Conservation (phyloP, 1,140 invertebrate genomes). For the Lycorma delicatula region DNA sequence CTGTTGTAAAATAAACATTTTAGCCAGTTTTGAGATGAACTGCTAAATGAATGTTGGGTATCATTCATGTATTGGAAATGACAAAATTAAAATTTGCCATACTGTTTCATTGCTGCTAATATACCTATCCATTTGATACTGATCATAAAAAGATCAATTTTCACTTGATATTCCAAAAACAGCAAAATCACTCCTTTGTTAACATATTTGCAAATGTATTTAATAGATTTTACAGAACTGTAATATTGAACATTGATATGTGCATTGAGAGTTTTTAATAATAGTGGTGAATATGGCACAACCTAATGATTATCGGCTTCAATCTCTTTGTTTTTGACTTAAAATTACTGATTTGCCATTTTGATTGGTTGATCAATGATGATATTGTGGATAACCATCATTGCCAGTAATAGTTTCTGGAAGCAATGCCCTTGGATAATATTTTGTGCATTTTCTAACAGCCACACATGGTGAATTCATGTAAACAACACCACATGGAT, state of each 20-base stretch:
- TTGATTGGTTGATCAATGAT: conserved; percentile 10
- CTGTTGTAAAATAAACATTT: conserved; percentile 24
- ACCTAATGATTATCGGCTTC: conserved; percentile 15
- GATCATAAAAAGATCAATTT: conserved; percentile 23
- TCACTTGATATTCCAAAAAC: conserved; percentile 26
- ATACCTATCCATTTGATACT: conserved; percentile 38
- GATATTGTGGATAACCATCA: conserved; percentile 16
- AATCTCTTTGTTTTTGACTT: neutral
- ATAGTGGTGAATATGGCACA: conserved; percentile 16
- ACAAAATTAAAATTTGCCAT: conserved; percentile 37
- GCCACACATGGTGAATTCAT: conserved; percentile 41
- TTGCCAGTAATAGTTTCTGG: conserved; percentile 25
- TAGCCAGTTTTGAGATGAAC: conserved; percentile 33
- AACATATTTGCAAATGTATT: conserved; percentile 32
- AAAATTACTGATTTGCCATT: conserved; percentile 14
- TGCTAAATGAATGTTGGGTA: conserved; percentile 36
- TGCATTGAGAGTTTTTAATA: conserved; percentile 16
- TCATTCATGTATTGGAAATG: conserved; percentile 33
- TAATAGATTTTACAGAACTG: conserved; percentile 20
- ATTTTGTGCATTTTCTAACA: conserved; percentile 37
- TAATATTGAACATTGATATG: conserved; percentile 12
- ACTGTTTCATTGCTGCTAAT: conserved; percentile 38
- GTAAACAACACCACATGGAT: no score
- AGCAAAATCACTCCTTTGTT: conserved; percentile 34
- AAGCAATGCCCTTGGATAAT: conserved; percentile 20